Percentiles rank a stretch among this genome's conserved stretches.
phyloP scores from a whole-genome alignment of 2,113 vertebrate species.

The Dolichotis patagonum region DNA sequence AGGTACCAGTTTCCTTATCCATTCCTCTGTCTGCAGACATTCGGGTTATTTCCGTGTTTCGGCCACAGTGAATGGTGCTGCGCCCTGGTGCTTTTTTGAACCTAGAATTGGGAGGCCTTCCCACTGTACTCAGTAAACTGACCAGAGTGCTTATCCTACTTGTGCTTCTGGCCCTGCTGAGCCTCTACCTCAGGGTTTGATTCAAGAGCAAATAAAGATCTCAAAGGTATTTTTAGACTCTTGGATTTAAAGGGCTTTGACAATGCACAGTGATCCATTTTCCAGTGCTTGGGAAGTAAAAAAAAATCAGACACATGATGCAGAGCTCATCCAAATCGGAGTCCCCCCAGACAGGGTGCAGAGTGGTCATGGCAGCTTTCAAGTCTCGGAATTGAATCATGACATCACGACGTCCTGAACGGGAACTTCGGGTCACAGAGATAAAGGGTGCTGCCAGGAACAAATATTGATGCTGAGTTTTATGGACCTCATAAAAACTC shows the following conservation, averaged over 20 bases:
- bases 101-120: not conserved
- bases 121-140: no score
- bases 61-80: not conserved
- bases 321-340: no score
- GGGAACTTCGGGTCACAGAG: not conserved
- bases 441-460: not conserved
- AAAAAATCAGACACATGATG: not conserved
- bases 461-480: not conserved
- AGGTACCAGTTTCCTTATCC: not conserved
- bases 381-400: not conserved
- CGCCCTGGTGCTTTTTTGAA: not conserved
- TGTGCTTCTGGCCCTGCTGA: not conserved
- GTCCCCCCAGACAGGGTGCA: not conserved
- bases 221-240: not conserved
- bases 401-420: not conserved
- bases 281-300: not conserved
- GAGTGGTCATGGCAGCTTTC: not conserved
- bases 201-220: not conserved
- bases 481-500: slow-evolving; percentile 24
- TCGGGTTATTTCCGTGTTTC: not conserved
- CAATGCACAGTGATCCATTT: not conserved
- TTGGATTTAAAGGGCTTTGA: not conserved
- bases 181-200: not conserved
- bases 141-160: rapidly evolving
- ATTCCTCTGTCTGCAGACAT: not conserved